phyloP scores from a whole-genome alignment of 2,113 vertebrate species.

The Microcebus jonahi region DNA sequence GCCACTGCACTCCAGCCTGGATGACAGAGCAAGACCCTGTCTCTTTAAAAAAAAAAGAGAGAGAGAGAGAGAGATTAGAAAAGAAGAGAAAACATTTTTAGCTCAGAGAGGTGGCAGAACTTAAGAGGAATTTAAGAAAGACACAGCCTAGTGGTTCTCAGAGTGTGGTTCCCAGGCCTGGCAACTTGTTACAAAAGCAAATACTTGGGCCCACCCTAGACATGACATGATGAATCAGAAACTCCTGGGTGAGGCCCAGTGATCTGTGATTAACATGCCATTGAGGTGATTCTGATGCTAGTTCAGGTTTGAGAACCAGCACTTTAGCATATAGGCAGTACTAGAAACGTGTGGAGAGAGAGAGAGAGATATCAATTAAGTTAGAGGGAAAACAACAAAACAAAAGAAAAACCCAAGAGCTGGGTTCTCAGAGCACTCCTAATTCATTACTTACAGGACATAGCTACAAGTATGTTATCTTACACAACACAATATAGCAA shows the following conservation, averaged over 20 bases:
- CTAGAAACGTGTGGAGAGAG: neutral
- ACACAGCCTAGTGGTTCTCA: neutral
- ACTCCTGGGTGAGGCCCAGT: neutral
- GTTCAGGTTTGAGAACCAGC: neutral
- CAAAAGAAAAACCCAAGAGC: neutral
- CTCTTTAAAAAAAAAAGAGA: no score
- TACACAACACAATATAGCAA: neutral
- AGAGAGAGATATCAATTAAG: neutral
- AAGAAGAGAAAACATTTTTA: neutral
- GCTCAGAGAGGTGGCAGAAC: neutral
- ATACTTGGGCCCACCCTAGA: neutral
- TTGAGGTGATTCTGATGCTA: neutral
- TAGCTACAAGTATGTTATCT: neutral
- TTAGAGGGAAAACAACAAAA: neutral
- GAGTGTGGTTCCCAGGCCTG: neutral
- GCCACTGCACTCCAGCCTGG: no score
- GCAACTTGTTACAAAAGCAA: neutral
- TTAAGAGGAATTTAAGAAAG: neutral
- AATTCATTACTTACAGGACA: neutral
- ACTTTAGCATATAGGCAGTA: neutral
- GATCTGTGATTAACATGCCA: neutral
- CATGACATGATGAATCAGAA: neutral
- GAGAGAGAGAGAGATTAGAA: neutral
- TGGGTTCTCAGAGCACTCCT: neutral
- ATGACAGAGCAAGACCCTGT: no score